phyloP scores from a whole-genome alignment of 1,140 invertebrate genomes.

The Alviniconcha marisindica region DNA sequence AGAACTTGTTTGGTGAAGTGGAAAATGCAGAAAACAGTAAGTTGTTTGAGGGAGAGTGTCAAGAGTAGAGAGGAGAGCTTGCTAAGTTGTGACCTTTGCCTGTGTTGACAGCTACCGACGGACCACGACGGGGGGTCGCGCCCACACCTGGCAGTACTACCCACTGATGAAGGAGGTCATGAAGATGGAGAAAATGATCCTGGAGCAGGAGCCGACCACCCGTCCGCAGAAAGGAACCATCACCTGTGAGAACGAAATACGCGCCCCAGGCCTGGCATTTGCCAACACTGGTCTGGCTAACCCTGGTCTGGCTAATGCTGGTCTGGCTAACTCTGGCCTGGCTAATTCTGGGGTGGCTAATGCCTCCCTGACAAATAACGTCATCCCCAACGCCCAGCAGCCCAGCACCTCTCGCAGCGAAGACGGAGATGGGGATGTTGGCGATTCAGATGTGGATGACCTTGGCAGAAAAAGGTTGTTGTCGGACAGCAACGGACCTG shows the following conservation, averaged over 20 bases:
- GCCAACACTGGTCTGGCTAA: background rate
- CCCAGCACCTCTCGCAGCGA: slow-evolving; percentile 4
- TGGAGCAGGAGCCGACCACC: slow-evolving; percentile 30
- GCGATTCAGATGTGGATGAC: slow-evolving; percentile 4
- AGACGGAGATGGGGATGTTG: slow-evolving; percentile 9
- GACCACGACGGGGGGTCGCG: background rate
- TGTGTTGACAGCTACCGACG: slow-evolving; percentile 25
- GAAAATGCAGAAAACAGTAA: too few relatives aligned
- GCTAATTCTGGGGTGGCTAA: background rate
- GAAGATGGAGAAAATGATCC: slow-evolving; percentile 41
- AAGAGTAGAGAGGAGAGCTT: too few relatives aligned
- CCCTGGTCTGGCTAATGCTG: background rate
- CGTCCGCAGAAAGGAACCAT: slow-evolving; percentile 25
- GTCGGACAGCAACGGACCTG: slow-evolving; percentile 20
- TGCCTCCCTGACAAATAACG: background rate
- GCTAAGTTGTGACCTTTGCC: background rate
- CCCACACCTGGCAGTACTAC: slow-evolving; percentile 36
- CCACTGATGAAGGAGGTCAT: slow-evolving; percentile 31
- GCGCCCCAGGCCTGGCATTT: background rate
- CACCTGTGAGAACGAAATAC: slow-evolving; percentile 28
- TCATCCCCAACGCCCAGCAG: background rate
- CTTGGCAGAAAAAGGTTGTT: background rate
- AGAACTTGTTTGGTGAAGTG: too few relatives aligned
- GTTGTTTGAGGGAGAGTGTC: too few relatives aligned
- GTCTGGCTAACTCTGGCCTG: background rate